Evolutionary conservation across 1,140 invertebrate species (phyloP), one percentile per base, ranked within the genome.

Genomic region (Heliconius melpomene): DNA sequence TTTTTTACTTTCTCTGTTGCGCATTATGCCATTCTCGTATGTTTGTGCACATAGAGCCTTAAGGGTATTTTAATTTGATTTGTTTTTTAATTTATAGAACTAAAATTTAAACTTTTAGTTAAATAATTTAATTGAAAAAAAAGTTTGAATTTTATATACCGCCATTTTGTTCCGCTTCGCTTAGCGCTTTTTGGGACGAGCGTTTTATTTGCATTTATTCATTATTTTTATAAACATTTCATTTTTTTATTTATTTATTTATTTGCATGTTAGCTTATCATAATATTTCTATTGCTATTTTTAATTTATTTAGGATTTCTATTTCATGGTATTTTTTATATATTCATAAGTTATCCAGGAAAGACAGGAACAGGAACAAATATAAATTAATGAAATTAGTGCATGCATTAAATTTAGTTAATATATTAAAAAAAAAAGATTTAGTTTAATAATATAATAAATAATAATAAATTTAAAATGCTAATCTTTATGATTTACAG

Each of bases 1-100:
- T 32, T 54, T 84, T 87, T 88, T 87, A 90, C 88, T 88, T 91
- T 91, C 88, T 91, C 89, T 91, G 89, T 87, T 87, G 75, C 83
- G 79, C 75, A 79, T 77, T 89, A 89, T 88, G 89, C 87, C 88
- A 89, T 89, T 89, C 86, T 89, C 84, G 77, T 78, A 75, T 83
- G 11, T 66, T 60, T 60, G 78, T 79, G 79, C 74, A 82, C 75
- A 83, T 77, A 80, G 79, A 79, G 60, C 74, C 78, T 82, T 40
- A 26, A 26, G 77, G 18, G 16, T 70, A 77, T 78, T 54, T 77
- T 74, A 36, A 36, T 36, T 40, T 16, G 8, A 46, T 46, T 40
- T 40, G 11, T 18, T 52, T 32, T n/a, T 36, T 36, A 32, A 75
- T 66, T 66, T 23, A 38, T 13, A 72, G 29, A 72, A 77, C 46